Conservation (phyloP, 2,797 vertebrate genomes). For the Enteromius viviparus region DNA sequence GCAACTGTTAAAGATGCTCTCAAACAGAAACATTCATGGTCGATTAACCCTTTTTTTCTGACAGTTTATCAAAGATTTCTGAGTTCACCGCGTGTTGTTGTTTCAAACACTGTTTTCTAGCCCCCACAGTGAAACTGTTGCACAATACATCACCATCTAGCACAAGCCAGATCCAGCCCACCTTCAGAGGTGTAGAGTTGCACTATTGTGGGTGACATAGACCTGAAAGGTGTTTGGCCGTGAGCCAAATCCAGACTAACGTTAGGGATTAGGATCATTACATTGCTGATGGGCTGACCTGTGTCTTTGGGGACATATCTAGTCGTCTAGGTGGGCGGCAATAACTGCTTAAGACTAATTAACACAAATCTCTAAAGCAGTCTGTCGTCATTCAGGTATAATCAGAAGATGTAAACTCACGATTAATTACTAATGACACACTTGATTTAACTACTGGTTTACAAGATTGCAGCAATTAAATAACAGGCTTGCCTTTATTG, state of each 20-base stretch:
- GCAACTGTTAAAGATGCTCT: background rate
- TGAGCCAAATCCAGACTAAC: conserved; percentile 37
- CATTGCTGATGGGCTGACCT: conserved; percentile 34
- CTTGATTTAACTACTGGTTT: background rate
- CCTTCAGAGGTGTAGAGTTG: conserved; percentile 27
- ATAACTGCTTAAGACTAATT: conserved; percentile 17
- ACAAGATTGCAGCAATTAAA: background rate
- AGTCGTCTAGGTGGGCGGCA: conserved; percentile 10
- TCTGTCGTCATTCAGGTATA: conserved; percentile 8
- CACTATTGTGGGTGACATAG: conserved; percentile 38
- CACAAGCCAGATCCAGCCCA: background rate
- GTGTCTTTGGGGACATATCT: conserved; percentile 41
- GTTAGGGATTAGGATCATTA: conserved; percentile 47
- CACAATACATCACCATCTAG: background rate
- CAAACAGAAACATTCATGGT: background rate
- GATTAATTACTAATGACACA: background rate
- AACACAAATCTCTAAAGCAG: conserved; percentile 17
- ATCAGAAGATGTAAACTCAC: background rate
- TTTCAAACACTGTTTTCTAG: background rate
- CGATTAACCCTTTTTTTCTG: background rate
- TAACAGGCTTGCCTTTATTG: background rate
- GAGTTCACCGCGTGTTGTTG: background rate
- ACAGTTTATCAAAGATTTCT: conserved; percentile 1
- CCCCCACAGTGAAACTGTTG: conserved; percentile 18
- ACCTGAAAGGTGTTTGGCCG: conserved; percentile 25